A percentile compares a stretch with the other conserved stretches of the same genome.
Evolutionary conservation across 2,113 vertebrate genomes (phyloP).

Genomic region (Tenebrosternarchus preto): DNA sequence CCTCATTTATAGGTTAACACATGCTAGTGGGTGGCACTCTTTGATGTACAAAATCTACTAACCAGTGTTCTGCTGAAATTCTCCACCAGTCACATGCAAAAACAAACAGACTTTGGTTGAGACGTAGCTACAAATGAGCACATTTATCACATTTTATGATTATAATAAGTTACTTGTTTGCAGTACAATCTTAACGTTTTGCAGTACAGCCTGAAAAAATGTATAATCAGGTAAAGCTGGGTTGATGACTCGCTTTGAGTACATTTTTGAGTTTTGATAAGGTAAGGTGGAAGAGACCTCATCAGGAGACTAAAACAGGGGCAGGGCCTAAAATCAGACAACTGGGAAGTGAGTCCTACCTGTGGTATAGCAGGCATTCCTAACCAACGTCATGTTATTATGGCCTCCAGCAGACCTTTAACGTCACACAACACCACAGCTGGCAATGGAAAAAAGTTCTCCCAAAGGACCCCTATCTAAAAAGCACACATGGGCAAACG

Average conservation of each 20-base stretch:
- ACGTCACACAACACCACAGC: slow-evolving; percentile 11
- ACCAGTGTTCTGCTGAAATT: too few relatives aligned
- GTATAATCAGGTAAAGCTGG: neutral
- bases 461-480: slow-evolving; percentile 46
- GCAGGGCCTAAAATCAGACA: neutral
- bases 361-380: neutral
- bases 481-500: slow-evolving; percentile 50
- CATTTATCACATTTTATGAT: too few relatives aligned
- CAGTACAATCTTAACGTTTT: too few relatives aligned
- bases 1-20: too few relatives aligned
- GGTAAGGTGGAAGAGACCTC: too few relatives aligned
- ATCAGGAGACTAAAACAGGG: neutral
- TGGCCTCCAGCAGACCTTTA: neutral
- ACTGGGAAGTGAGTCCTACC: neutral
- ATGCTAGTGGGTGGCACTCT: too few relatives aligned
- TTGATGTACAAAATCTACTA: too few relatives aligned
- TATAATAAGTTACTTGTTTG: too few relatives aligned
- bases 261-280: neutral
- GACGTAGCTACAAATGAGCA: too few relatives aligned
- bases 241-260: neutral
- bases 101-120: too few relatives aligned
- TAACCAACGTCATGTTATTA: neutral
- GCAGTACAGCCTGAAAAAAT: neutral
- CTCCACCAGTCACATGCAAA: too few relatives aligned
- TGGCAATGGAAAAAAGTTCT: slow-evolving; percentile 22